These are phyloP conservation scores for Grapholita molesta DNA, from an alignment of 1,140 invertebrate species.

Conservation along the genomic window DNA sequence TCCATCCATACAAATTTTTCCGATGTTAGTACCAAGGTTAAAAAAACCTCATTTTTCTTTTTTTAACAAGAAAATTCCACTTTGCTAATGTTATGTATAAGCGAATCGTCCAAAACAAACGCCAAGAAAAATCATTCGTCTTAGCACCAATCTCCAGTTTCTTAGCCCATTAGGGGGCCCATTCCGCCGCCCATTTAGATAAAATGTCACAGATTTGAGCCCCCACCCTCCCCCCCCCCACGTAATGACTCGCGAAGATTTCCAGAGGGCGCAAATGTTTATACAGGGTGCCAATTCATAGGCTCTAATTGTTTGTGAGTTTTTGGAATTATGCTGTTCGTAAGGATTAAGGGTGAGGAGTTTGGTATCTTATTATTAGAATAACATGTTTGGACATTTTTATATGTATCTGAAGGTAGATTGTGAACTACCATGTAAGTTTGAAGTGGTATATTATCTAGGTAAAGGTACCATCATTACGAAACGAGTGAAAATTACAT, in stretches of 20 bases:
- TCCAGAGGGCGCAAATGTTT: constrained; percentile 68
- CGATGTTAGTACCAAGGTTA: too few species aligned
- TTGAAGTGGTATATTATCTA: too few species aligned
- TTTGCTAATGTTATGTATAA: too few species aligned
- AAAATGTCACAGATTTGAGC: constrained; percentile 75
- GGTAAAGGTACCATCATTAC: too few species aligned
- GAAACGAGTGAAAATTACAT: too few species aligned
- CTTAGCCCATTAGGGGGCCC: constrained; percentile 73
- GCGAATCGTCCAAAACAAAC: neutral
- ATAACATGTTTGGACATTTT: too few species aligned
- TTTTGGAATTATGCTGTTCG: neutral
- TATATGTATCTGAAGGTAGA: too few species aligned
- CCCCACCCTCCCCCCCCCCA: constrained; percentile 31
- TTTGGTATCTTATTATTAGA: too few species aligned
- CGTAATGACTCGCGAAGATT: constrained; percentile 75
- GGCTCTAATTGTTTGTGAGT: constrained; percentile 24
- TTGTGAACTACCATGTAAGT: too few species aligned
- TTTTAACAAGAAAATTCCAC: too few species aligned
- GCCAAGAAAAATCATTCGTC: constrained; percentile 19
- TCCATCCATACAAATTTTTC: too few species aligned
- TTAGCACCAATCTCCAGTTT: constrained; percentile 57
- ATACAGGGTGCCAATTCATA: constrained; percentile 72
- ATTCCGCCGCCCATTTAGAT: constrained; percentile 75
- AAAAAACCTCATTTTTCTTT: too few species aligned
- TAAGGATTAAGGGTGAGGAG: neutral